Conservation (phyloP, 2,797 vertebrate species). For the Danio albolineatus region DNA sequence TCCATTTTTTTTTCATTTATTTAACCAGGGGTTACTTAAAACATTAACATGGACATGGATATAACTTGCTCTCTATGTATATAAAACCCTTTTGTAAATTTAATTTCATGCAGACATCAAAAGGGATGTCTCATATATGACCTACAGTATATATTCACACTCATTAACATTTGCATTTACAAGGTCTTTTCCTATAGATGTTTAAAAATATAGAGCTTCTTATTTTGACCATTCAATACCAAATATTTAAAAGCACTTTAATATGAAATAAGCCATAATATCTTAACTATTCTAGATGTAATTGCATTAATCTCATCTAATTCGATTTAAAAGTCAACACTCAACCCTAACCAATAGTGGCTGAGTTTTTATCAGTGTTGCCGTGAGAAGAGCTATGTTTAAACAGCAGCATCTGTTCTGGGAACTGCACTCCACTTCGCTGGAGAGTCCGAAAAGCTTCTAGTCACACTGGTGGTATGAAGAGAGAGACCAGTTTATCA, state of each 20-base stretch:
- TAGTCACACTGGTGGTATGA: slow-evolving; percentile 49
- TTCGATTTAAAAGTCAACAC: background rate
- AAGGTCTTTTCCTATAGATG: background rate
- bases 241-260: background rate
- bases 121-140: no score
- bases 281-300: background rate
- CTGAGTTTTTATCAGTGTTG: slow-evolving; percentile 33
- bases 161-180: background rate
- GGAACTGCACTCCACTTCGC: slow-evolving; percentile 25
- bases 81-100: no score
- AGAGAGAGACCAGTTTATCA: slow-evolving; percentile 55
- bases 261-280: background rate
- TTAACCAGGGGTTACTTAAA: no score
- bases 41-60: no score
- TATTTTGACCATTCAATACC: background rate
- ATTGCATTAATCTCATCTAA: slow-evolving; percentile 1
- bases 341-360: background rate
- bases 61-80: no score
- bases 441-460: slow-evolving; percentile 10
- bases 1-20: no score
- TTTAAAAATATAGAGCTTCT: background rate
- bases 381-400: slow-evolving; percentile 39
- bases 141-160: no score
- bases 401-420: slow-evolving; percentile 28
- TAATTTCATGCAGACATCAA: no score